Evolutionary conservation across 2,113 vertebrate species (phyloP), one percentile per base, ranked within the genome.

Genomic region (Suncus etruscus): DNA sequence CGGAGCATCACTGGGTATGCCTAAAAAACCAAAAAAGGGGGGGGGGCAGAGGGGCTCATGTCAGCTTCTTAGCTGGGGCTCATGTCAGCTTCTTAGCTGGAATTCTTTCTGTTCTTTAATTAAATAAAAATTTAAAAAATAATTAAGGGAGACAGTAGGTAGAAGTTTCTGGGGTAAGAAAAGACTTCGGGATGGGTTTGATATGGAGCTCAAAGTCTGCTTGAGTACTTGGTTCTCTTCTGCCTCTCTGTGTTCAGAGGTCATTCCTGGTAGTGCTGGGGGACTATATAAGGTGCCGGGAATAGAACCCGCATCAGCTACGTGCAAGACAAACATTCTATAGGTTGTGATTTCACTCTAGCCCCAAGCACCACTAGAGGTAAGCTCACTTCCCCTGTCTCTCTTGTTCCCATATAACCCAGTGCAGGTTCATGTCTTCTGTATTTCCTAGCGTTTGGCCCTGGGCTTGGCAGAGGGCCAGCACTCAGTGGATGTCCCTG

Each of bases 181-280:
- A 32, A 51, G 27, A 10, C 87, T 90, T 87, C 11, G 5, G 54
- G 51, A 16, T 15, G 11, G 66, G 47, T 39, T 80, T 83, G 81
- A 91, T 48, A 29, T 48, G 88, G 66, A 51, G 5, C 31, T 92
- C 22, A 18, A 12, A 61, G 25, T 58, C 24, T 27, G 25, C 29
- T 3, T 0, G 6, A 69, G 74, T 45, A 50, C 25, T n/a, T 77
- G 27, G 6, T 73, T 88, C 4, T 65, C 25, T 51, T 70, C 85
- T 89, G 61, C 29, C 45, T 90, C 48, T 80, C 27, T 81, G n/a
- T 16, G n/a, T n/a, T n/a, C n/a, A n/a, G n/a, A n/a, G n/a, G n/a
- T n/a, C n/a, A n/a, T n/a, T n/a, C n/a, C n/a, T n/a, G n/a, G n/a
- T n/a, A n/a, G n/a, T n/a, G n/a, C n/a, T n/a, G n/a, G n/a, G n/a